Base-by-base conservation (phyloP, 2,797 vertebrate species). In the Chanos chanos region DNA sequence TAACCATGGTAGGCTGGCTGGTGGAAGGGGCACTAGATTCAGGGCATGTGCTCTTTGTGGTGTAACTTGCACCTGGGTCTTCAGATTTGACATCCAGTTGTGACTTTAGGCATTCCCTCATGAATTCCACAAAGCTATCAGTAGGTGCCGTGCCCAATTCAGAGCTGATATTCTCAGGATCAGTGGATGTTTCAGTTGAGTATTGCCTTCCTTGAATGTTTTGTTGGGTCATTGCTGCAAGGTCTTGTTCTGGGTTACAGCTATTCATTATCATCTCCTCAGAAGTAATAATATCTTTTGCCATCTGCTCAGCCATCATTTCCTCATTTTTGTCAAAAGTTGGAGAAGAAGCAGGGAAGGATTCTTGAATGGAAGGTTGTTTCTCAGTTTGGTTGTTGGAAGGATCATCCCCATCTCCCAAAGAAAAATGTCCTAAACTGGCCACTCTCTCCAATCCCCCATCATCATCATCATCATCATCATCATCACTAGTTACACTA, bases 121-220 rank as follows among this genome's bases (percentile, higher is more conserved):
- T 92, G 71, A 91, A 91, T 9, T 90, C 88, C 45, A 89, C 86
- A 55, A 90, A 90, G 68, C 85, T 91, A 58, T 91, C 91, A 4
- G 80, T 64, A 8, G 83, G 63, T 43, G 82, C 77, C 3, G 74
- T 71, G 18, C 60, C 43, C 0, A 72, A 60, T 43, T 79, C 73
- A 0, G 58, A 16, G 33, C 81, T 73, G 4, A 47, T 28, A 15
- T 31, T 65, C 52, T 87, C 81, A 15, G 54, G 65, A 34, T 71
- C 67, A 12, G 41, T 80, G 22, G 47, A 63, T 16, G 37, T 68
- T 15, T 82, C 81, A 12, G 70, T 41, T 5, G 59, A 66, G 40
- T 50, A 37, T 13, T 59, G 64, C 37, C 10, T 49, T 1, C 21
- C 40, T 67, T 71, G 47, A n/a, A 47, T 39, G 34, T 82, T 69